Evolutionary conservation across 2,113 vertebrate genomes (phyloP).

Genomic region (Oenanthe melanoleuca): DNA sequence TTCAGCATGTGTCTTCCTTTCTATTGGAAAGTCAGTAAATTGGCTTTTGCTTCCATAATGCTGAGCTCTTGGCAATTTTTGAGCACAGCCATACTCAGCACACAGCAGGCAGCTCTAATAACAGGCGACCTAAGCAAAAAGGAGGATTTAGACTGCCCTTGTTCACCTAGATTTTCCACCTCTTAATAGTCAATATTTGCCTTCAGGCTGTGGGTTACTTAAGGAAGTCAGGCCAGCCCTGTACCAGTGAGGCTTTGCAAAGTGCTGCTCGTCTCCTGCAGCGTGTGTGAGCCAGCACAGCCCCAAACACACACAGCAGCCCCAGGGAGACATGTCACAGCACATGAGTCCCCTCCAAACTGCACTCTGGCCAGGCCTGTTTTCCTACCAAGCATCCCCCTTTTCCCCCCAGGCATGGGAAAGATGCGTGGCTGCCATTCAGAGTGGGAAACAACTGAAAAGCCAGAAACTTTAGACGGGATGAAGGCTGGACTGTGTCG

Average conservation of each 20-base stretch:
- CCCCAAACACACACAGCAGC: not conserved
- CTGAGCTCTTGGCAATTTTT: conserved; percentile 28
- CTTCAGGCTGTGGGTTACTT: not conserved
- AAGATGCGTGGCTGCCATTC: not conserved
- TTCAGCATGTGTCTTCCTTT: conserved; percentile 25
- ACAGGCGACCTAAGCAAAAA: not conserved
- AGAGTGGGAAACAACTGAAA: not conserved
- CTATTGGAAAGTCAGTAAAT: conserved; percentile 5
- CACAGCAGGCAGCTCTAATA: not conserved
- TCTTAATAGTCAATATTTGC: not conserved
- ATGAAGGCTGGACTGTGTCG: not conserved
- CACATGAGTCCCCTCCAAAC: not conserved
- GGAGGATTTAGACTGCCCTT: not conserved
- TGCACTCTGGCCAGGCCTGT: rapidly evolving
- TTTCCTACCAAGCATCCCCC: not conserved
- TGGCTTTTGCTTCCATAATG: not conserved
- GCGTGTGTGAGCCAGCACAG: not conserved
- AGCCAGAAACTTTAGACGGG: not conserved
- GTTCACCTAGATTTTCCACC: not conserved
- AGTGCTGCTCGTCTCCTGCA: not conserved
- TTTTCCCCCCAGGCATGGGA: not conserved
- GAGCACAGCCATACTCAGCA: not conserved
- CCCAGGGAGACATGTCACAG: not conserved
- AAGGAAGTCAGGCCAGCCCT: not conserved
- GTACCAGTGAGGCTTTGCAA: not conserved